Percentiles rank a stretch among this genome's conserved stretches.
phyloP scores from a whole-genome alignment of 2,888 invertebrate species.

The Oscheius sp. region DNA sequence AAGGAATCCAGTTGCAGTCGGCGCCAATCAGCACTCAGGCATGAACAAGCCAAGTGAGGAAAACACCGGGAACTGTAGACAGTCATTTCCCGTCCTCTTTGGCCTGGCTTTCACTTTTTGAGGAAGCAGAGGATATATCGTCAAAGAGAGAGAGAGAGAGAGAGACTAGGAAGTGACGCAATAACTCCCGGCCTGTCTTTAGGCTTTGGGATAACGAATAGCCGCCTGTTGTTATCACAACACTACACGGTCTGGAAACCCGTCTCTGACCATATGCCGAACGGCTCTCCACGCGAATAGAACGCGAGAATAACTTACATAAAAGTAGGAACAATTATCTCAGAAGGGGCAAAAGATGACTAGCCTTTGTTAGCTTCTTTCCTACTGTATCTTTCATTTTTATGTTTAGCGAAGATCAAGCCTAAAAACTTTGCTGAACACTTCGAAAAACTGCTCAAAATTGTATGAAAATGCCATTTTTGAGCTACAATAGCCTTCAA shows the following conservation, averaged over 20 bases:
- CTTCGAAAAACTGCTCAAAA: no score
- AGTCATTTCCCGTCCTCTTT: neutral
- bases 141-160: neutral
- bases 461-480: no score
- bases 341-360: neutral
- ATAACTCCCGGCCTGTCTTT: slow-evolving; percentile 8
- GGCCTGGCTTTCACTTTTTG: neutral
- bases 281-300: slow-evolving; percentile 1
- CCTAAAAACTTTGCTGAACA: no score
- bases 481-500: no score
- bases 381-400: no score
- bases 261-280: slow-evolving; percentile 7
- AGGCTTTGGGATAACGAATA: slow-evolving; percentile 14
- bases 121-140: neutral
- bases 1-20: slow-evolving; percentile 25
- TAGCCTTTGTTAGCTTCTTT: no score
- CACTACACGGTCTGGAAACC: slow-evolving; percentile 3
- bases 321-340: neutral
- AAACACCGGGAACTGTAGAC: slow-evolving; percentile 12
- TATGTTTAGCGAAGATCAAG: no score
- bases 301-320: slow-evolving; percentile 9
- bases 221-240: slow-evolving; percentile 22
- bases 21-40: slow-evolving; percentile 27
- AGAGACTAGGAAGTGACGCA: neutral
- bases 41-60: slow-evolving; percentile 11